These are phyloP conservation scores for Brachyopa scutellaris DNA, from an alignment of 2,888 invertebrate species.

Conservation along the genomic window DNA sequence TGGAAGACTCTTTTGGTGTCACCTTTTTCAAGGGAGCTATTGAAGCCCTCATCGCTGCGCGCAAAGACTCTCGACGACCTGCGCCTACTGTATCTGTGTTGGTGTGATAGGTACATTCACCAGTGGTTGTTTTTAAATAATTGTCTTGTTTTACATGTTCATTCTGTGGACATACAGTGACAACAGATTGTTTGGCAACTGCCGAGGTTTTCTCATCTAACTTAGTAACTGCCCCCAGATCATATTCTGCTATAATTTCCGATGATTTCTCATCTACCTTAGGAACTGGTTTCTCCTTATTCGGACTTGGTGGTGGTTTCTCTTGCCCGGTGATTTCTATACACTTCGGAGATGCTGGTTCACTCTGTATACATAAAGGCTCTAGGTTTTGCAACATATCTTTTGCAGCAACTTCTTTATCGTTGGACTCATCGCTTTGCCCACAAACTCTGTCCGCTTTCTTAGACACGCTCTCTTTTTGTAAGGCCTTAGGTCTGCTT, in stretches of 20 bases:
- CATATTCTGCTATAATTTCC: no score
- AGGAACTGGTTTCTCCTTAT: neutral
- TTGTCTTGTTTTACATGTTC: no score
- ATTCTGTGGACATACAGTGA: no score
- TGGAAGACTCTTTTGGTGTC: neutral
- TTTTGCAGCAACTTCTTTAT: no score
- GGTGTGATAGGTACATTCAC: slow-evolving; percentile 1
- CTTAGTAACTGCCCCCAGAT: no score
- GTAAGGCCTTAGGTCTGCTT: neutral
- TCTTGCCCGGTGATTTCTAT: neutral
- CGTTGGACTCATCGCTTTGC: neutral
- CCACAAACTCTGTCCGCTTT: neutral
- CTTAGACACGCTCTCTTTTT: neutral
- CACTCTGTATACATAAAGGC: neutral
- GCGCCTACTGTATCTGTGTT: slow-evolving; percentile 18
- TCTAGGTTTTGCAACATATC: neutral
- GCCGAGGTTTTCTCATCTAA: no score
- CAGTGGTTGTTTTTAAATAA: neutral
- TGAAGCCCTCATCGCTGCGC: neutral
- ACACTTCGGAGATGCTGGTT: neutral
- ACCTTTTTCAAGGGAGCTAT: neutral
- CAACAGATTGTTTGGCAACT: no score
- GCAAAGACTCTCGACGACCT: slow-evolving; percentile 34
- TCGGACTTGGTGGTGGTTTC: neutral
- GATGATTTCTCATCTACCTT: no score